A percentile compares a stretch with the other conserved stretches of the same genome.
Conservation (phyloP, 30 jellyfish, hydroid and myxozoan species). For the Pseudorhiza aurosa region DNA sequence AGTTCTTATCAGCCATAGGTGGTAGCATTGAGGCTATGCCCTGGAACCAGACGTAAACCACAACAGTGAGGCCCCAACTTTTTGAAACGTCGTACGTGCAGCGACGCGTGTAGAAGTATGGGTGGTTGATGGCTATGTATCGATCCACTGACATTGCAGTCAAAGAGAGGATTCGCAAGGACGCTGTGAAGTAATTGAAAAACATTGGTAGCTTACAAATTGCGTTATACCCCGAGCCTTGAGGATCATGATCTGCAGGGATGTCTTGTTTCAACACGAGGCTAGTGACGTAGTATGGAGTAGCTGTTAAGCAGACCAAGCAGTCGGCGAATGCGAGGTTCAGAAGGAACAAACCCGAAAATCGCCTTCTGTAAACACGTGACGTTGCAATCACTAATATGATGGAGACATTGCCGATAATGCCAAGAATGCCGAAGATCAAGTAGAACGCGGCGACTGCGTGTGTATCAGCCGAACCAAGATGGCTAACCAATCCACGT, state of each 20-base stretch:
- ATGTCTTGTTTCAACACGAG: neutral
- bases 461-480: neutral
- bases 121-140: slow-evolving; percentile 30
- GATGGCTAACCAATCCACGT: neutral
- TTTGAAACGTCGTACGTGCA: slow-evolving; percentile 14
- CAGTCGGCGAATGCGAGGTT: slow-evolving; percentile 32
- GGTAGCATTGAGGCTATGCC: slow-evolving; percentile 4
- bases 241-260: neutral
- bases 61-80: neutral
- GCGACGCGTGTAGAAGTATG: slow-evolving; percentile 34
- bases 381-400: neutral
- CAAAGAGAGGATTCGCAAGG: slow-evolving; percentile 18
- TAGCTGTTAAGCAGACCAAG: slow-evolving; percentile 20
- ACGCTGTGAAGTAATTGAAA: slow-evolving; percentile 30
- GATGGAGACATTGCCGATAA: slow-evolving; percentile 15
- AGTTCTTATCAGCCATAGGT: neutral
- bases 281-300: slow-evolving; percentile 25
- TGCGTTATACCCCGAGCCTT: slow-evolving; percentile 1
- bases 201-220: slow-evolving; percentile 40
- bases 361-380: slow-evolving; percentile 20
- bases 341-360: slow-evolving; percentile 23
- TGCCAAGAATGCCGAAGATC: slow-evolving; percentile 16
- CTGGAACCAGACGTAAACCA: slow-evolving; percentile 9
- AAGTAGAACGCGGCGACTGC: neutral
- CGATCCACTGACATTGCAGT: slow-evolving; percentile 43